Percentiles rank a stretch among this genome's conserved stretches.
Evolutionary conservation across 2,888 invertebrate genomes (phyloP).

Genomic region (Dascillus cervinus): DNA sequence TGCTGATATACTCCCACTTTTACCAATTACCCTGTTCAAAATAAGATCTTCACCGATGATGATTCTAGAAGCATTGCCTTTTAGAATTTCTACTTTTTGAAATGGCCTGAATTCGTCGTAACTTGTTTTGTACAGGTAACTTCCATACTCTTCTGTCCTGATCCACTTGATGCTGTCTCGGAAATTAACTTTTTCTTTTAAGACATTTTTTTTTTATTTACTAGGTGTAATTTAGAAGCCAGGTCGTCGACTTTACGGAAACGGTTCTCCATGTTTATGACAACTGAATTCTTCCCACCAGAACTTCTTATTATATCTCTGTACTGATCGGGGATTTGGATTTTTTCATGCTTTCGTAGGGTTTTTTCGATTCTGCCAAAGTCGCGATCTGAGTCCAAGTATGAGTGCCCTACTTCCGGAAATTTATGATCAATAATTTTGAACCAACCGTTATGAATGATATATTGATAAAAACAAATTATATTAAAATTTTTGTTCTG

Average conservation of each 20-base stretch:
- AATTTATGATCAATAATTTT: constrained; percentile 30
- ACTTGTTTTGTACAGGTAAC: constrained; percentile 2
- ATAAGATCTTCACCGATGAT: no score
- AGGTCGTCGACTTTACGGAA: no score
- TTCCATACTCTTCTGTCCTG: constrained; percentile 1
- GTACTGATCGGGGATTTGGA: constrained; percentile 4
- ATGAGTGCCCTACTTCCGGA: constrained; percentile 29
- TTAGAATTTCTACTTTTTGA: constrained; percentile 4
- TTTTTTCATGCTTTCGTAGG: constrained; percentile 10
- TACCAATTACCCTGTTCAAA: no score
- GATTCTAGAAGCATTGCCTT: no score
- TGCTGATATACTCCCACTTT: not conserved
- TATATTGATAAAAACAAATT: constrained; percentile 21
- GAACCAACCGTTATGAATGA: constrained; percentile 25
- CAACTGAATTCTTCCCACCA: no score
- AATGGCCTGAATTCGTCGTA: constrained; percentile 1
- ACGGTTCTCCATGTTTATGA: no score
- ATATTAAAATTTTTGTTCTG: constrained; percentile 27
- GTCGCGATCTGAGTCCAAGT: constrained; percentile 26
- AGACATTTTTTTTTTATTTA: constrained; percentile 2
- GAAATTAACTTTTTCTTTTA: constrained; percentile 3
- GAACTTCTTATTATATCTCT: constrained; percentile 1
- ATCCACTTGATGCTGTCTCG: constrained; percentile 3
- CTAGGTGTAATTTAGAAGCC: no score
- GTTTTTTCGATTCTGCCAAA: constrained; percentile 27